These are phyloP conservation scores for Agelastica alni DNA, from an alignment of 2,888 invertebrate species.

Conservation along the genomic window DNA sequence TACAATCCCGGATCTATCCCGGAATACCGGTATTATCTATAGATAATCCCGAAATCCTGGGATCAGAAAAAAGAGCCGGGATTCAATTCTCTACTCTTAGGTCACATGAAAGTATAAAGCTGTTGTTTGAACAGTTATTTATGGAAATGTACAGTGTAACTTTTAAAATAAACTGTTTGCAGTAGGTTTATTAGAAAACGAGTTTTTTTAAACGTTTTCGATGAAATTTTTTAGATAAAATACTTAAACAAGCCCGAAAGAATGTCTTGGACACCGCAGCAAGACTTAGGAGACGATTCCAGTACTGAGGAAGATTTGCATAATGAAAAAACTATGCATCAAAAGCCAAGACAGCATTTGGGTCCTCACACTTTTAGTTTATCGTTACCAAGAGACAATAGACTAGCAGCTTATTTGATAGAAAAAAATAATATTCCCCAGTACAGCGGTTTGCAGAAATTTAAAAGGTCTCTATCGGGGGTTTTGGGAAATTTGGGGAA, in stretches of 20 bases:
- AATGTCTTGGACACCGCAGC: slow-evolving; percentile 80
- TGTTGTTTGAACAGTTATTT: too few species aligned
- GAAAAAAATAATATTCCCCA: slow-evolving; percentile 48
- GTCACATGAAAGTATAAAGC: too few species aligned
- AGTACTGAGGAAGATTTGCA: slow-evolving; percentile 50
- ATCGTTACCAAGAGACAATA: slow-evolving; percentile 72
- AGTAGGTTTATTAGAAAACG: too few species aligned
- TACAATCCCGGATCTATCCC: too few species aligned
- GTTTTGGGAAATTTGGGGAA: slow-evolving; percentile 50
- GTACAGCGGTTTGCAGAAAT: slow-evolving; percentile 61
- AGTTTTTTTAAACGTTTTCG: too few species aligned
- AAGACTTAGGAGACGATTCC: slow-evolving; percentile 69
- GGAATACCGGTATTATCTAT: too few species aligned
- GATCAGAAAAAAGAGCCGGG: too few species aligned
- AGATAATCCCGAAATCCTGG: too few species aligned
- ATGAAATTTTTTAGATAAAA: slow-evolving; percentile 21
- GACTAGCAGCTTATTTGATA: slow-evolving; percentile 54
- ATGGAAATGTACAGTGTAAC: too few species aligned
- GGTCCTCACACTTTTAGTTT: slow-evolving; percentile 72
- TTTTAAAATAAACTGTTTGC: too few species aligned
- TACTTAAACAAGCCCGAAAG: slow-evolving; percentile 31
- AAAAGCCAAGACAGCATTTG: slow-evolving; percentile 27
- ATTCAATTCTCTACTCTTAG: too few species aligned
- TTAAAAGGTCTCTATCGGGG: slow-evolving; percentile 72
- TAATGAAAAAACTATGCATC: slow-evolving; percentile 30